Percentiles rank a stretch among this genome's conserved stretches.
Evolutionary conservation across 2,888 invertebrate genomes (phyloP).

Genomic region (Glaucopsyche alexis): DNA sequence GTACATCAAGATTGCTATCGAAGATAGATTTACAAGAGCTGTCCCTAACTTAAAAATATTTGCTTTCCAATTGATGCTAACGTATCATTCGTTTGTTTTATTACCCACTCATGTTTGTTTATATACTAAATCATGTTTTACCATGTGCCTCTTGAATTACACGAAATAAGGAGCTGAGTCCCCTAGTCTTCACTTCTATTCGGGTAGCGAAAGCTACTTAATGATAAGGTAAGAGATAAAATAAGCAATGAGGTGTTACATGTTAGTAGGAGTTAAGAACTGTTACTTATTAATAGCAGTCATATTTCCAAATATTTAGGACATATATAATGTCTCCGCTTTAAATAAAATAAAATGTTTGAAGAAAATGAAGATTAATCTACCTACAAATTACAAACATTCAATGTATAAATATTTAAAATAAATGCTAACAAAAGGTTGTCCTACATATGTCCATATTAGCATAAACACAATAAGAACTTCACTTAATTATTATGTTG

Average conservation of each 20-base stretch:
- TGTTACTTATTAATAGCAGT: no score
- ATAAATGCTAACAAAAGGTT: no score
- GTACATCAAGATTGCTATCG: slow-evolving; percentile 79
- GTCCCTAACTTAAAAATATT: slow-evolving; percentile 61
- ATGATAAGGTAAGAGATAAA: not conserved
- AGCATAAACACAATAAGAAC: not conserved
- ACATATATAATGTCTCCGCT: no score
- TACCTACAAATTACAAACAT: no score
- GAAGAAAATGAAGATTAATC: no score
- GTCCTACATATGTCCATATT: not conserved
- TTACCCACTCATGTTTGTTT: slow-evolving; percentile 36
- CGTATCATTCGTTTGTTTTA: slow-evolving; percentile 65
- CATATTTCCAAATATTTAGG: no score
- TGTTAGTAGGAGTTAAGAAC: no score
- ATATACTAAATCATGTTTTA: slow-evolving; percentile 22
- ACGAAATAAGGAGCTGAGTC: not conserved
- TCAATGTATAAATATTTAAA: no score
- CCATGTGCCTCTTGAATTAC: not conserved
- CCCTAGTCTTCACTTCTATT: not conserved
- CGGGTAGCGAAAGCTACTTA: not conserved
- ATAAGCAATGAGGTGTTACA: not conserved
- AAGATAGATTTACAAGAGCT: slow-evolving; percentile 77
- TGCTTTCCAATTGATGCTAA: slow-evolving; percentile 59
- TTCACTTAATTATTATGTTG: slow-evolving; percentile 10
- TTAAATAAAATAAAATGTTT: no score